Base-by-base conservation (phyloP, 2,888 invertebrate species). In the Eristalis arbustorum region DNA sequence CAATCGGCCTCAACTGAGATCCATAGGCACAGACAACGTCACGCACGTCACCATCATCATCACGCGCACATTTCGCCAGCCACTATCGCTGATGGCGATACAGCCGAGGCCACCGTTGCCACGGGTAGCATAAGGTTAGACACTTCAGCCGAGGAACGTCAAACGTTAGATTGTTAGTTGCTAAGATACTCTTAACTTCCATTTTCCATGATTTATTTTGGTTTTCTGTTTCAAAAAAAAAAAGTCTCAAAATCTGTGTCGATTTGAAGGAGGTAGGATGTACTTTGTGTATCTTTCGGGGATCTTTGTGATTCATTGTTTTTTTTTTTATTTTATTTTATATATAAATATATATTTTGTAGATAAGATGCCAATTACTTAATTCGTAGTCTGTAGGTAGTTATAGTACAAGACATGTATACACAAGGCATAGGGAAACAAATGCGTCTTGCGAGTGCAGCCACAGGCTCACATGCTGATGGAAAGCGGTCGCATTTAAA, bases 51-150 rank as follows among this genome's bases (percentile, higher is more conserved):
- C 34, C 89, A 88, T 66, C 90, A 67, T 14, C 88, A 87, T 37
- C 88, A 90, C 67, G 85, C 89, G 18, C 87, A 89, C 88, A 75
- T 88, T 89, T 64, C 88, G 73, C 23, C 89, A 84, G 67, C 89
- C 71, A 59, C 89, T 88, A 8, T 49, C 49, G 71, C 57, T 66
- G 64, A 81, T 18, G 71, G 74, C 71, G 66, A 83, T 88, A 68
- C 59, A 25, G 25, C 88, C 88, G 84, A 89, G 88, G 73, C 89
- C 57, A 83, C 77, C 1, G 71, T 34, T 67, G 75, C 42, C 11
- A 83, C 83, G 11, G 81, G 73, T 5, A 84, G 84, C 62, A 80
- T 80, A 77, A 66, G 71, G 22, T 37, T 78, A 8, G 76, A 78
- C 40, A 40, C 61, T 34, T 80, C 79, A 56, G 40, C 56, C 61